These are phyloP conservation scores for Masticophis lateralis DNA, from an alignment of 2,797 vertebrate species.

Conservation along the genomic window DNA sequence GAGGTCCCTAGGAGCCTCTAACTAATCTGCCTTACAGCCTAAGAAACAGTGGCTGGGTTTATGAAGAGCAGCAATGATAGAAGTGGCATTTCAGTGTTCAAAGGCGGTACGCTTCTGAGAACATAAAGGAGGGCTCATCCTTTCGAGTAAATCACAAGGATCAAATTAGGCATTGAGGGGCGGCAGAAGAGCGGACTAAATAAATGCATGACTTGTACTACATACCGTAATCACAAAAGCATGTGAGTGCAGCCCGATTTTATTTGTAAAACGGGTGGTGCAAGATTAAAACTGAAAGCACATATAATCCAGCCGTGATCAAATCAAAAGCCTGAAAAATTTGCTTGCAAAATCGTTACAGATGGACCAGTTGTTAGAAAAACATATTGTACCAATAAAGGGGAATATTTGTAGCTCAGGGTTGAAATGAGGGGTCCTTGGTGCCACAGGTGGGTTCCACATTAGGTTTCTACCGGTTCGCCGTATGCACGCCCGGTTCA, in stretches of 20 bases:
- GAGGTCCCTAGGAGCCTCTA: not conserved
- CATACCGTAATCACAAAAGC: not conserved
- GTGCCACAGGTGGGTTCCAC: too few species aligned
- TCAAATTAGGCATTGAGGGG: not conserved
- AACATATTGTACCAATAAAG: not conserved
- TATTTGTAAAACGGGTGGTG: not conserved
- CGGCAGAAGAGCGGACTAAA: not conserved
- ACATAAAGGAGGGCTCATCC: not conserved
- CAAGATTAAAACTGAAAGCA: not conserved
- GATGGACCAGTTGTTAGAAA: not conserved
- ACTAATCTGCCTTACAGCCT: not conserved
- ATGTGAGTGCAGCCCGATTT: not conserved
- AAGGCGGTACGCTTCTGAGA: not conserved
- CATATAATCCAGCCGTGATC: not conserved
- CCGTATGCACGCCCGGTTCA: too few species aligned
- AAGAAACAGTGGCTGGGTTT: not conserved
- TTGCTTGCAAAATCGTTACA: not conserved
- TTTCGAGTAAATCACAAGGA: not conserved
- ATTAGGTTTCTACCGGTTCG: too few species aligned
- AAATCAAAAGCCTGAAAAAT: not conserved
- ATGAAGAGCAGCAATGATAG: not conserved
- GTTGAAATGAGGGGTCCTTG: not conserved
- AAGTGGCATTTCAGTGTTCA: not conserved
- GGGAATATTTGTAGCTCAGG: not conserved
- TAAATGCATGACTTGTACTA: not conserved